These are phyloP conservation scores for Phyllotis vaccarum DNA, from an alignment of 2,797 vertebrate species.

Conservation along the genomic window DNA sequence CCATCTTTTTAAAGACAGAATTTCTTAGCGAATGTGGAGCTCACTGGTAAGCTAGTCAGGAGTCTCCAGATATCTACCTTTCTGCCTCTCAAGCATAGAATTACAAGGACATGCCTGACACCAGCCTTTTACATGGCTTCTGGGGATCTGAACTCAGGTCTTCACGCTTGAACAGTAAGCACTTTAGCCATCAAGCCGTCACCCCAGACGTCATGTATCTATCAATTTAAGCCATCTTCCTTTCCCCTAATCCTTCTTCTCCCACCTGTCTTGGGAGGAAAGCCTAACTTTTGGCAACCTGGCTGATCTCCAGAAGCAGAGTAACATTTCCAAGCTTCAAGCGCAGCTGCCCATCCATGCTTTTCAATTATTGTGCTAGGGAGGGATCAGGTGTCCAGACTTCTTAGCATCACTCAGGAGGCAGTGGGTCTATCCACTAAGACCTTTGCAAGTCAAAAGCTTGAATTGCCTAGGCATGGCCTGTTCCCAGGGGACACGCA, in stretches of 20 bases:
- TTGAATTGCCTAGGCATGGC: not conserved
- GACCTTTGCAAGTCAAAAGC: constrained; percentile 11
- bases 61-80: not conserved
- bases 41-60: not conserved
- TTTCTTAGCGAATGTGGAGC: not conserved
- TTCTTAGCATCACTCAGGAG: not conserved
- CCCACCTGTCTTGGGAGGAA: not conserved
- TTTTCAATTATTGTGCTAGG: not conserved
- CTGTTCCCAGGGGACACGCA: not conserved
- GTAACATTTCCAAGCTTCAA: not conserved
- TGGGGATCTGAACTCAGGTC: not conserved
- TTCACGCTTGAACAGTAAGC: not conserved
- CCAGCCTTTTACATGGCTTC: not conserved
- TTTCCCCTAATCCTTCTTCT: too few relatives aligned
- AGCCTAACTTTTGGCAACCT: not conserved
- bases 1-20: not conserved
- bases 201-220: not conserved
- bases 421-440: not conserved
- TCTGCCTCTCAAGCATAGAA: not conserved
- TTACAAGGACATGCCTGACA: too few relatives aligned
- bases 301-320: not conserved
- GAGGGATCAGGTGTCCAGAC: too few relatives aligned
- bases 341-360: not conserved
- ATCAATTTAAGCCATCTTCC: not conserved
- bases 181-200: not conserved